These are phyloP conservation scores for Patella depressa DNA, from an alignment of 2,888 invertebrate species.

Conservation along the genomic window DNA sequence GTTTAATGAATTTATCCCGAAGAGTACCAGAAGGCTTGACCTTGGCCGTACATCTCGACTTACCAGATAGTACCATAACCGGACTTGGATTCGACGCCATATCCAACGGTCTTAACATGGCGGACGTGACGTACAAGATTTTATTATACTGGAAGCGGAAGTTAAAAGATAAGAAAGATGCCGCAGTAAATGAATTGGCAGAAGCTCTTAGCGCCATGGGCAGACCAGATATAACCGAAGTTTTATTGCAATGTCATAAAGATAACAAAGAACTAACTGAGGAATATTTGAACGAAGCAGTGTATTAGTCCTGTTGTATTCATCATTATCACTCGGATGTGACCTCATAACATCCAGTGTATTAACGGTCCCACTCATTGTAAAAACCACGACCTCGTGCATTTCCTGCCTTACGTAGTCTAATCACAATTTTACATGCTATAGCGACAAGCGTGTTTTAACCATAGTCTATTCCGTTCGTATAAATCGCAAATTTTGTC, in stretches of 20 bases:
- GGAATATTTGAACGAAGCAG: neutral
- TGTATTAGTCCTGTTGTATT: neutral
- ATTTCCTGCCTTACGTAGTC: no score
- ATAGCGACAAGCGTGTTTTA: no score
- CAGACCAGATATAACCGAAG: slow-evolving; percentile 55
- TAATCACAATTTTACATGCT: no score
- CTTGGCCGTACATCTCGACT: slow-evolving; percentile 67
- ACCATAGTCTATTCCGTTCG: no score
- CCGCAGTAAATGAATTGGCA: slow-evolving; percentile 58
- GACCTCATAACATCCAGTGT: no score
- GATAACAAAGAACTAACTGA: slow-evolving; percentile 60
- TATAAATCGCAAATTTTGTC: no score
- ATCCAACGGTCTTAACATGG: slow-evolving; percentile 65
- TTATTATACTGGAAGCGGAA: slow-evolving; percentile 69
- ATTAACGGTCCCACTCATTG: no score
- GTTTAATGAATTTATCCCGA: slow-evolving; percentile 63
- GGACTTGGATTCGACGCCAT: slow-evolving; percentile 69
- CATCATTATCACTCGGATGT: no score
- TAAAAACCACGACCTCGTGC: no score
- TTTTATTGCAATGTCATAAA: slow-evolving; percentile 56
- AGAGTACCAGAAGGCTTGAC: slow-evolving; percentile 68
- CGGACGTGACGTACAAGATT: slow-evolving; percentile 69
- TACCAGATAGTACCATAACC: slow-evolving; percentile 69
- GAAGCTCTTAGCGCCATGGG: slow-evolving; percentile 64
- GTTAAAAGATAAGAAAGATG: slow-evolving; percentile 55